Base-by-base conservation (phyloP, 2,888 invertebrate genomes). In the Flexamia atlantica region DNA sequence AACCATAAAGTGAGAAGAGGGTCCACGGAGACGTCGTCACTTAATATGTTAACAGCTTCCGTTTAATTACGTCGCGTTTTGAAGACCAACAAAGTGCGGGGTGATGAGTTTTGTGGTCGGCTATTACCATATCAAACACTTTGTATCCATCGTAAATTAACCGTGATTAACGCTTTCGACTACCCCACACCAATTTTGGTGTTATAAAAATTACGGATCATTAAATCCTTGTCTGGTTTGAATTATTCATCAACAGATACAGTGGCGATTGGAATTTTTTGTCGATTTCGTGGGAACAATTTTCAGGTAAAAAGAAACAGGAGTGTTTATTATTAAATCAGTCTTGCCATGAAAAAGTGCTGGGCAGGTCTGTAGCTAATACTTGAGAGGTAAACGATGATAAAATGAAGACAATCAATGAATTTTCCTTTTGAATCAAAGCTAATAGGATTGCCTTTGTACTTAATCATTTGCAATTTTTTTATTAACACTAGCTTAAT, bases 41-140 rank as follows among this genome's bases (percentile, higher is more conserved):
- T 57, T 57, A 57, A 57, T 57, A 57, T 57, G 57, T 57, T 57
- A 57, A 57, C 57, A 57, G 57, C 57, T 57, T 57, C 57, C 23
- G 57, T 57, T 57, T 57, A 57, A 57, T 57, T 57, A 57, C 57
- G 23, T 20, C 20, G 57, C 12, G 46, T 46, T 46, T 46, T 46
- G 46, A 46, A 36, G 50, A 14, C 50, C 50, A 50, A 50, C 50
- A 12, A 50, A 57, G 57, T 57, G 23, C 9, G 14, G 57, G 57
- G 57, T 57, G 57, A 57, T 57, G 57, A 57, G 57, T 57, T 57
- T 57, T 57, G 57, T 57, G 57, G n/a, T n/a, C 57, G 23, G 20
- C 57, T 23, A 57, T 57, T 57, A 57, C 57, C 57, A 57, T 57
- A 57, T 57, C 57, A 57, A 57, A 57, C 57, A 57, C 57, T 57